Evolutionary conservation across 2,113 vertebrate species (phyloP).

Genomic region (Paramisgurnus dabryanus): DNA sequence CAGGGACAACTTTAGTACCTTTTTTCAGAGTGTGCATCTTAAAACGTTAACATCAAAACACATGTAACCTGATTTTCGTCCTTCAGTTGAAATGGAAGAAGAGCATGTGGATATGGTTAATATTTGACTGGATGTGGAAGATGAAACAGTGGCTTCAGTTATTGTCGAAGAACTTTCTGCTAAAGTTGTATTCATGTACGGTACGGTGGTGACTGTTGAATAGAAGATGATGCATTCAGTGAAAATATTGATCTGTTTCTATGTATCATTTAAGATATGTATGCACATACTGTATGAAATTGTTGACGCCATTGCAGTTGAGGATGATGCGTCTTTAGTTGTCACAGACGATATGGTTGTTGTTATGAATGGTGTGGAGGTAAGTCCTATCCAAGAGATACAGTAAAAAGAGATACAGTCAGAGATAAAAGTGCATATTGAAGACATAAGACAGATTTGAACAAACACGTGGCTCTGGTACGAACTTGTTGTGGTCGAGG

Average conservation of each 20-base stretch:
- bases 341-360: neutral
- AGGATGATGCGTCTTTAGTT: neutral
- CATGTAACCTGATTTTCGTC: neutral
- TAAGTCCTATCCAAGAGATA: too few species aligned
- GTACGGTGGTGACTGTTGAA: neutral
- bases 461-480: neutral
- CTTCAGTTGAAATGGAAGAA: neutral
- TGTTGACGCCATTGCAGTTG: neutral
- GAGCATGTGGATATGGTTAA: neutral
- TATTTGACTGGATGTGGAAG: slow-evolving; percentile 52
- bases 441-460: neutral
- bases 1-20: too few species aligned
- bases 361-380: neutral
- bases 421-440: neutral
- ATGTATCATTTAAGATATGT: neutral
- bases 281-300: neutral
- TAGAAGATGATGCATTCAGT: neutral
- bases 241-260: neutral
- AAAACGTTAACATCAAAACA: too few species aligned
- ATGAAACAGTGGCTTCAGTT: neutral
- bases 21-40: too few species aligned
- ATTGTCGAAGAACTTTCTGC: slow-evolving; percentile 5
- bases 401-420: too few species aligned
- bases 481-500: neutral
- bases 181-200: slow-evolving; percentile 9